These are phyloP conservation scores for Elaphurus davidianus DNA, from an alignment of 2,113 vertebrate species.

Conservation along the genomic window DNA sequence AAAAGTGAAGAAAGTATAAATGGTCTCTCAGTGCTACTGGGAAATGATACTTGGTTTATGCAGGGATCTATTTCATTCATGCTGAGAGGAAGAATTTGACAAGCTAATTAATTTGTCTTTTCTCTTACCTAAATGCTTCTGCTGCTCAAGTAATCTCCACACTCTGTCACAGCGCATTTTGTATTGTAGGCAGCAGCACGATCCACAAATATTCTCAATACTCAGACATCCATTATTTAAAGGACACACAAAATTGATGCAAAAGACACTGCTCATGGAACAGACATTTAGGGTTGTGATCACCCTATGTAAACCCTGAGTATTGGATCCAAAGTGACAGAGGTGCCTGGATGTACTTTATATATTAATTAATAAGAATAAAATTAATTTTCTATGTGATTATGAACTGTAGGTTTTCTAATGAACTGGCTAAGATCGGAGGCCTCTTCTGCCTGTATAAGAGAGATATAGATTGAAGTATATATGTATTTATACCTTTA, in stretches of 20 bases:
- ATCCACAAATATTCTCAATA: not conserved
- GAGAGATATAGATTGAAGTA: not conserved
- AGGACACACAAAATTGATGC: not conserved
- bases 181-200: not conserved
- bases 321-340: not conserved
- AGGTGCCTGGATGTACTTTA: not conserved
- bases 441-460: not conserved
- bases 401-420: not conserved
- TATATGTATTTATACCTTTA: not conserved
- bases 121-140: constrained; percentile 39
- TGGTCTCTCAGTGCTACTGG: not conserved
- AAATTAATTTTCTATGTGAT: not conserved
- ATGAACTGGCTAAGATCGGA: not conserved
- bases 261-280: not conserved
- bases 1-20: constrained; percentile 15
- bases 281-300: not conserved
- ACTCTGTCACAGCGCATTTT: not conserved
- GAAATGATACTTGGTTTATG: constrained; percentile 18
- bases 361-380: not conserved
- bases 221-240: constrained; percentile 15
- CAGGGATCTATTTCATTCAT: constrained; percentile 6
- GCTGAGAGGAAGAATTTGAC: constrained; percentile 33
- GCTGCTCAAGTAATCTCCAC: constrained; percentile 4
- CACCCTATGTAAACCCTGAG: not conserved
- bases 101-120: constrained; percentile 63